Evolutionary conservation across 2,888 invertebrate species (phyloP).

Genomic region (Pherbina coryleti): DNA sequence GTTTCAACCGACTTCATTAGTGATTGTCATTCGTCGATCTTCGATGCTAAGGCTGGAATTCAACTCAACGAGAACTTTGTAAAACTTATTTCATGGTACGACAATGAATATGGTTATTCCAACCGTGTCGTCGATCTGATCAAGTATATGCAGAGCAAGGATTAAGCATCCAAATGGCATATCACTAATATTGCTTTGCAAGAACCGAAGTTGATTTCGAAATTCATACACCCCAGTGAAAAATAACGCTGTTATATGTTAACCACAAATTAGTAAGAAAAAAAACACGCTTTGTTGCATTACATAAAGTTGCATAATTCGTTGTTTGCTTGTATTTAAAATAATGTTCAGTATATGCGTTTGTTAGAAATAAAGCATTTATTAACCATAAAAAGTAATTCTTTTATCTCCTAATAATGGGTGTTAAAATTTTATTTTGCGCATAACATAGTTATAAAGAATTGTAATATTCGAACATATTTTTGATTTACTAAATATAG

Average conservation of each 20-base stretch:
- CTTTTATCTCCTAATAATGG: too few species aligned
- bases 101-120: slow-evolving; percentile 99
- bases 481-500: too few species aligned
- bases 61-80: slow-evolving; percentile 94
- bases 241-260: background rate
- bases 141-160: slow-evolving; percentile 86
- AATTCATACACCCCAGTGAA: background rate
- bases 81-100: slow-evolving; percentile 99
- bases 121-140: slow-evolving; percentile 97
- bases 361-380: slow-evolving; percentile 12
- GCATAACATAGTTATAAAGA: too few species aligned
- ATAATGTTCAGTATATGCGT: background rate
- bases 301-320: slow-evolving; percentile 8
- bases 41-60: slow-evolving; percentile 97
- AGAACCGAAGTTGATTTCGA: background rate
- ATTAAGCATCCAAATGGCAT: slow-evolving; percentile 64
- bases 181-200: background rate
- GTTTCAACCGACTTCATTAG: slow-evolving; percentile 97
- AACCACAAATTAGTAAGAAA: background rate
- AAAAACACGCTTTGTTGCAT: slow-evolving; percentile 3
- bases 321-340: slow-evolving; percentile 3
- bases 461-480: too few species aligned
- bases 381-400: background rate
- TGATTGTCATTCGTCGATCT: slow-evolving; percentile 91
- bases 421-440: too few species aligned